Base-by-base conservation (phyloP, 2,888 invertebrate genomes). In the Portevinia maculata region DNA sequence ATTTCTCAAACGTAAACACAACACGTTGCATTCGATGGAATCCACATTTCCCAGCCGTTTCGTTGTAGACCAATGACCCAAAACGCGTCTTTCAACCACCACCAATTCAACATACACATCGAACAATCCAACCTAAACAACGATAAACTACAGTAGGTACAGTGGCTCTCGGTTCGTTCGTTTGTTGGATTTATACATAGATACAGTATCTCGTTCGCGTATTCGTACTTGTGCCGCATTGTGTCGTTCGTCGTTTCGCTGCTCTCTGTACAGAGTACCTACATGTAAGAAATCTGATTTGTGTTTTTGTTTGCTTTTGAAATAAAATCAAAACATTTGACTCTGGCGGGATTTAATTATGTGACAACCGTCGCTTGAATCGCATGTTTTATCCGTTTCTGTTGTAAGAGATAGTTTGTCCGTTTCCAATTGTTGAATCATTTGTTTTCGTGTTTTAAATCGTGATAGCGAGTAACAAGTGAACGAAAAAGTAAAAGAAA, bases 301-400 rank as follows among this genome's bases (percentile, higher is more conserved):
- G 24, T 24, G 2, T 53, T 39, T 60, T 59, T 37, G 57, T 65
- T 46, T 64, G 48, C 70, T 74, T 64, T 71, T 69, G 64, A 64
- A 71, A 73, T 74, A 74, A 84, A 79, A 84, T 79, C 74, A 62
- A 78, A 79, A 74, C 79, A 74, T 78, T 79, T 19, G 67, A 62
- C 62, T 64, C 57, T 55, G 62, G 28, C 74, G 79, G 62, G 84
- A 78, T 84, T 84, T 84, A 84, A 84, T 84, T 73, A 84, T 84
- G 84, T 79, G 78, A 79, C 78, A 84, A 69, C 79, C 62, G 84
- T 78, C 69, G 78, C 46, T 64, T 44, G 78, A 64, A 69, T 57
- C 71, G 69, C 79, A 84, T 48, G 53, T 74, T 73, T 46, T 32
- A 74, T 81, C 59, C 70, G 46, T 59, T 24, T 41, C 28, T 30